These are phyloP conservation scores for Pungitius pungitius DNA, from an alignment of 2,113 vertebrate species.

Conservation along the genomic window DNA sequence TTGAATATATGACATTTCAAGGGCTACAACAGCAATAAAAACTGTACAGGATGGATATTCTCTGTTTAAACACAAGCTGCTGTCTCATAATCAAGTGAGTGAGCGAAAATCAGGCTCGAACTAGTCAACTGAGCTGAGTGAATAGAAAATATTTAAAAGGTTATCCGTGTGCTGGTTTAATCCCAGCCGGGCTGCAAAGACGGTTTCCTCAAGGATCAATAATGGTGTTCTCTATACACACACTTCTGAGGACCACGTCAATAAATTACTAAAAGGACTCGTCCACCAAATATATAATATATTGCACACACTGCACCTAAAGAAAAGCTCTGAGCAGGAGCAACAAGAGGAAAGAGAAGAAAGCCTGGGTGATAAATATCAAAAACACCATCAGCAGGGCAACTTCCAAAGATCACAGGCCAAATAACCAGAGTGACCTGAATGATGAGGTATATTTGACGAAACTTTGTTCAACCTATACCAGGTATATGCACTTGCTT, in stretches of 20 bases:
- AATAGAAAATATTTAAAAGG: not conserved
- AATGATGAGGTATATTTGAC: not conserved
- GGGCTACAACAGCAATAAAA: not conserved
- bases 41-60: not conserved
- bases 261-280: not conserved
- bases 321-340: not conserved
- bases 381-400: constrained; percentile 8
- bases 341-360: constrained; percentile 3
- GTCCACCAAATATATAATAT: not conserved
- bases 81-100: not conserved
- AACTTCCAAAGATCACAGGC: not conserved
- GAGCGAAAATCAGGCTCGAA: not conserved
- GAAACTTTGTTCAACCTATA: not conserved
- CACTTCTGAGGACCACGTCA: not conserved
- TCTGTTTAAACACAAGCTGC: not conserved
- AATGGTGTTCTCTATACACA: not conserved
- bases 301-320: not conserved
- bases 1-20: not conserved
- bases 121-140: not conserved
- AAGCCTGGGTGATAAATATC: not conserved
- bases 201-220: not conserved
- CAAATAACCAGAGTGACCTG: not conserved
- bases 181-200: not conserved
- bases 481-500: not conserved
- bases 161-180: not conserved